These are phyloP conservation scores for Papilio polyxenes DNA, from an alignment of 1,140 invertebrate species.

Conservation along the genomic window DNA sequence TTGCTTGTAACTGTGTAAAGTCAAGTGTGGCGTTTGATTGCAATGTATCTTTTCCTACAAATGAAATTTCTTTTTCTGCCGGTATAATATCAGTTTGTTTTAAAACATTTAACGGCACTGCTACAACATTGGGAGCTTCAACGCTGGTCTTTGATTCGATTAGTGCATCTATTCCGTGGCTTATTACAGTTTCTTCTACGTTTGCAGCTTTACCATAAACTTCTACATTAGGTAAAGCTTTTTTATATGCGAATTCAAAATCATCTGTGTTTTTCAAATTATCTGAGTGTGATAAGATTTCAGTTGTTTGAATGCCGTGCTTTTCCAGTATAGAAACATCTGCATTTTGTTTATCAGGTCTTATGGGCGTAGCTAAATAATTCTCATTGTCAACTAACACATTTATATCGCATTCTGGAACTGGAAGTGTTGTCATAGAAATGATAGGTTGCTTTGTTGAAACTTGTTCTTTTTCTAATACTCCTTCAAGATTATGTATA, in stretches of 20 bases:
- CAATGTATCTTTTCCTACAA: constrained; percentile 44
- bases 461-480: constrained; percentile 45
- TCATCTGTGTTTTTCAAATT: constrained; percentile 52
- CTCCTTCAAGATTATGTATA: constrained; percentile 55
- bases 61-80: constrained; percentile 61
- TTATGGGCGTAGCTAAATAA: constrained; percentile 41
- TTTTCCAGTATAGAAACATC: constrained; percentile 52
- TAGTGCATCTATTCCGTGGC: constrained; percentile 54
- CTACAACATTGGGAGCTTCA: constrained; percentile 51
- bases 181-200: constrained; percentile 61
- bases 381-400: constrained; percentile 61
- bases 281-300: constrained; percentile 63
- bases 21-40: constrained; percentile 47
- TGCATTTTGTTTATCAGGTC: constrained; percentile 61
- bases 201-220: constrained; percentile 67
- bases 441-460: constrained; percentile 48
- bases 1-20: constrained; percentile 57
- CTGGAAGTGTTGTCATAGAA: constrained; percentile 54
- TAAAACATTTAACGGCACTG: constrained; percentile 52
- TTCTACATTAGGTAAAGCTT: constrained; percentile 60
- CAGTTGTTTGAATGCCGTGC: constrained; percentile 61
- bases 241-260: constrained; percentile 52
- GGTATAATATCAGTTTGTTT: constrained; percentile 64
- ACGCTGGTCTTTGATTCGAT: constrained; percentile 40
- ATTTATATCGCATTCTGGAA: constrained; percentile 61